Conservation (phyloP, 2,113 vertebrate genomes). For the Cygnus buccinator region DNA sequence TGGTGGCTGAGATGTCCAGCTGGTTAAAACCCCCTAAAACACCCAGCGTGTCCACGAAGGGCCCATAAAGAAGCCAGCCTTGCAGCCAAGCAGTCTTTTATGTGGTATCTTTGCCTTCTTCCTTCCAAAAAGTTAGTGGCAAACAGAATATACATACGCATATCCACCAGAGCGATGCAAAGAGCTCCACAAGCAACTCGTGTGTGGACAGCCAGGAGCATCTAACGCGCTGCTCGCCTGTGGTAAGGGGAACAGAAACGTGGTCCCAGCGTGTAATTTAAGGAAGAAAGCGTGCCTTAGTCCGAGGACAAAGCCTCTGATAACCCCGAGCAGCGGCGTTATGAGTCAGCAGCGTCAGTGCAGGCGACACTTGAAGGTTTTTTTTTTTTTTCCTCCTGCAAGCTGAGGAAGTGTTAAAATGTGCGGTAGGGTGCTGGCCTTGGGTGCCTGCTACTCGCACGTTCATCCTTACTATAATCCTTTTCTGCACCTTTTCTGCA, state of each 20-base stretch:
- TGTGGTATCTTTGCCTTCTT: background rate
- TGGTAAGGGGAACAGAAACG: background rate
- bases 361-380: background rate
- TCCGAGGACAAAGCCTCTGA: background rate
- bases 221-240: fast-evolving
- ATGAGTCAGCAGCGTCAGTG: background rate
- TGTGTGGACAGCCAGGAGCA: background rate
- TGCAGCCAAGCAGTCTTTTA: fast-evolving
- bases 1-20: fast-evolving
- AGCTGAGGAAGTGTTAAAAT: background rate
- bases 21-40: fast-evolving
- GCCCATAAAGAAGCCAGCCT: fast-evolving
- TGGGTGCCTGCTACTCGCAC: fast-evolving
- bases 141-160: fast-evolving
- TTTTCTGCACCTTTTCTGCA: background rate
- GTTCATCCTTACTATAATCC: background rate
- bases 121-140: fast-evolving
- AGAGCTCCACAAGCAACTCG: fast-evolving
- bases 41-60: fast-evolving
- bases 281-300: fast-evolving
- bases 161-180: fast-evolving
- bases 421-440: fast-evolving
- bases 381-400: background rate
- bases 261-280: fast-evolving
- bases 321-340: fast-evolving